These are phyloP conservation scores for Entomobrya multifasciata DNA, from an alignment of 2,888 invertebrate species.

Conservation along the genomic window DNA sequence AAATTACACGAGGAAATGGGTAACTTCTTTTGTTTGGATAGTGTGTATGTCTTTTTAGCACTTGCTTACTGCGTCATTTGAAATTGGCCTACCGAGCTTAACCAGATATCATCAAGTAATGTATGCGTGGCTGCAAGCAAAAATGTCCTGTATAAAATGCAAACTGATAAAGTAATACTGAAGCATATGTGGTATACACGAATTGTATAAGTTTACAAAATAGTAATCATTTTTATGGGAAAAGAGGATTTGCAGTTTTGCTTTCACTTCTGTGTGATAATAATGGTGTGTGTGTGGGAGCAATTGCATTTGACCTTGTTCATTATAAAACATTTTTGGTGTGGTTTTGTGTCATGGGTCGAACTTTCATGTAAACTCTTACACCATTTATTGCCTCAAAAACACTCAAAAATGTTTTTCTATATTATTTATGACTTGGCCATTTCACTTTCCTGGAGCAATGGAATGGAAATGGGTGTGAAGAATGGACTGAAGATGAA, in stretches of 20 bases:
- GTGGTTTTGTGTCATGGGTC: background rate
- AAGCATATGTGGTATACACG: background rate
- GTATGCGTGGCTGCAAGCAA: background rate
- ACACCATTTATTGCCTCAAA: background rate
- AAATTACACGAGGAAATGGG: background rate
- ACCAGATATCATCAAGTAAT: background rate
- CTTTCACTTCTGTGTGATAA: background rate
- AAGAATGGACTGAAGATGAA: background rate
- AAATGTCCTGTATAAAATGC: too few species aligned
- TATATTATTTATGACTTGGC: constrained; percentile 2
- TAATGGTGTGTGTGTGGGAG: background rate
- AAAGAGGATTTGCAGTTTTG: background rate
- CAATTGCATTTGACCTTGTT: constrained; percentile 17
- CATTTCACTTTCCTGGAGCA: background rate
- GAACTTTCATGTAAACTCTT: background rate
- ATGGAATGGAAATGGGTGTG: background rate
- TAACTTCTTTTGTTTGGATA: background rate
- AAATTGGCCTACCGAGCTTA: too few species aligned
- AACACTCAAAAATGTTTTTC: background rate
- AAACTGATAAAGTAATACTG: constrained; percentile 2
- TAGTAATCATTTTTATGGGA: constrained; percentile 11
- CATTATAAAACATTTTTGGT: constrained; percentile 4
- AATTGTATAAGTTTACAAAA: background rate
- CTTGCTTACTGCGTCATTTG: background rate
- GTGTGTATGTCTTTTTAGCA: background rate